phyloP scores from a whole-genome alignment of 2,113 vertebrate genomes.

The Otus sunia region DNA sequence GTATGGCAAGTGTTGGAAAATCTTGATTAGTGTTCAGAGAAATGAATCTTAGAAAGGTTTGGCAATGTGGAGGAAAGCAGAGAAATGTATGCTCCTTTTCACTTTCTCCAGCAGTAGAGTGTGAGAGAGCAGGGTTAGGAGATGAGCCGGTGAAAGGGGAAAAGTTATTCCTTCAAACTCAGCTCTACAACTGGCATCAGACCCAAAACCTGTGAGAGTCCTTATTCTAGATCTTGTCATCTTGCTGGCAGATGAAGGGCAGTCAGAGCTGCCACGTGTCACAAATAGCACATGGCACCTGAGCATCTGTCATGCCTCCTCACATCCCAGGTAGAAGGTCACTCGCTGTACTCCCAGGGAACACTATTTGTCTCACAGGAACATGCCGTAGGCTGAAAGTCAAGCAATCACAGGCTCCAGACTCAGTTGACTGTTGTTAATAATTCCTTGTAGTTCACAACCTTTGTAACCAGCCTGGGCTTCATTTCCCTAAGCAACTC shows the following conservation, averaged over 20 bases:
- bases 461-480: constrained; percentile 9
- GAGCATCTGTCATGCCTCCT: constrained; percentile 13
- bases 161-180: neutral
- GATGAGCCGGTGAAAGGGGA: neutral
- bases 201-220: neutral
- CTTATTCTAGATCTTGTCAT: neutral
- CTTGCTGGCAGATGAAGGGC: neutral
- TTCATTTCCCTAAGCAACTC: neutral
- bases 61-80: neutral
- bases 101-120: neutral
- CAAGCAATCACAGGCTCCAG: neutral
- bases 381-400: neutral
- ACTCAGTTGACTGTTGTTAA: constrained; percentile 36
- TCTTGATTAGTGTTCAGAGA: neutral
- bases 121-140: neutral
- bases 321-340: constrained; percentile 40
- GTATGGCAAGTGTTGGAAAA: neutral
- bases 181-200: neutral
- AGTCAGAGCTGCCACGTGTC: constrained; percentile 15
- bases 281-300: constrained; percentile 27
- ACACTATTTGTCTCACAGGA: constrained; percentile 13
- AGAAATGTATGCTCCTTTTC: neutral
- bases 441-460: constrained; percentile 54
- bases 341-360: neutral
- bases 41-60: neutral